Conservation (phyloP, 2,113 vertebrate species). For the Hydrolagus affinis region DNA sequence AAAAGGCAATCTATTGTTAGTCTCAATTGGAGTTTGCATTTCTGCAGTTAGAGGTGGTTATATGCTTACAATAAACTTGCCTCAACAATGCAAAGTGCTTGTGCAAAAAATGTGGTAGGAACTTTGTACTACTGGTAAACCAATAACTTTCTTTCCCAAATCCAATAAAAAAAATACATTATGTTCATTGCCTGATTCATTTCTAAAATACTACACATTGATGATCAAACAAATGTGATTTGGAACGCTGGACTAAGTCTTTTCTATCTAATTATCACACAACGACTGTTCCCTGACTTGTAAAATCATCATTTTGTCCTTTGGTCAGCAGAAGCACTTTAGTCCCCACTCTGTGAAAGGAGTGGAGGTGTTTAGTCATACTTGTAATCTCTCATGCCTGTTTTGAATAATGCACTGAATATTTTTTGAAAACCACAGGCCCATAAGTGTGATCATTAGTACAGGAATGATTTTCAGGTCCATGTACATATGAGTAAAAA, state of each 20-base stretch:
- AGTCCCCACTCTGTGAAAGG: not conserved
- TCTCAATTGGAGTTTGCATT: not conserved
- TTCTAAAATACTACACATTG: not conserved
- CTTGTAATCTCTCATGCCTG: slow-evolving; percentile 3
- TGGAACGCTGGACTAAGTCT: not conserved
- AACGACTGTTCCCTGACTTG: not conserved
- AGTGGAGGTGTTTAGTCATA: slow-evolving; percentile 8
- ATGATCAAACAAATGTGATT: not conserved
- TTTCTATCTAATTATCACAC: not conserved
- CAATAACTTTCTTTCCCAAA: not conserved
- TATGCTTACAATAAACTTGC: not conserved
- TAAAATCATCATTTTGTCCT: not conserved
- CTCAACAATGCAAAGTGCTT: not conserved
- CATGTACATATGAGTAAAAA: not conserved
- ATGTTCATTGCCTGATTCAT: not conserved
- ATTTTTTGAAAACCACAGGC: slow-evolving; percentile 19
- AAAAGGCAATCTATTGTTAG: not conserved
- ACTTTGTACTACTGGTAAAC: too few relatives aligned
- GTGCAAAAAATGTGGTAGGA: not conserved
- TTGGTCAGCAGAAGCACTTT: slow-evolving; percentile 16
- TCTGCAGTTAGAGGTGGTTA: not conserved
- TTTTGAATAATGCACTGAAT: not conserved
- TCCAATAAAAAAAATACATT: slow-evolving; percentile 1
- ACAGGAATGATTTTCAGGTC: slow-evolving; percentile 27
- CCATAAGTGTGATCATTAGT: not conserved